Evolutionary conservation across 2,797 vertebrate genomes (phyloP).

Genomic region (Chaetodon trifasciatus): DNA sequence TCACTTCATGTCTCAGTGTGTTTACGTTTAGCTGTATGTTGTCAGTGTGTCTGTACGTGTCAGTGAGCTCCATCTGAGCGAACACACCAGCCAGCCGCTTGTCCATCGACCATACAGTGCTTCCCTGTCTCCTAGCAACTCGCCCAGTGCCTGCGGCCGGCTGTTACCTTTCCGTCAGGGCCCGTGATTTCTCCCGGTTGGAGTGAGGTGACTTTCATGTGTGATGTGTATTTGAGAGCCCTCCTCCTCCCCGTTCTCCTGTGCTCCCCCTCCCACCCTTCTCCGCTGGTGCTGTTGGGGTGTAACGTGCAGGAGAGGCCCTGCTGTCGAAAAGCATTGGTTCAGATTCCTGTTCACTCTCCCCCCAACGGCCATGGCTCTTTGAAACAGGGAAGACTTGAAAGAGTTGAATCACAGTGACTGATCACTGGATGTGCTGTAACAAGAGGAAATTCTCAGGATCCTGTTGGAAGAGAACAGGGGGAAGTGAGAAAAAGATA

Average conservation of each 20-base stretch:
- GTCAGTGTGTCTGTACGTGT: constrained; percentile 68
- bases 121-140: constrained; percentile 84
- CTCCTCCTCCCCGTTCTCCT: constrained; percentile 18
- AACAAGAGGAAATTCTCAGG: constrained; percentile 76
- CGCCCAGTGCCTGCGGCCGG: constrained; percentile 68
- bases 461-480: constrained; percentile 58
- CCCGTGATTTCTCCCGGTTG: constrained; percentile 77
- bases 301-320: constrained; percentile 73
- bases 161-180: constrained; percentile 81
- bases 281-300: constrained; percentile 69
- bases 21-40: constrained; percentile 59
- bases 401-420: constrained; percentile 80
- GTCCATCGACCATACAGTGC: constrained; percentile 62
- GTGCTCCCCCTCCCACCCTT: constrained; percentile 22
- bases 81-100: constrained; percentile 63
- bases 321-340: constrained; percentile 81
- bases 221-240: constrained; percentile 76
- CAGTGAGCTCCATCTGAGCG: constrained; percentile 67
- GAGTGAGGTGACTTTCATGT: constrained; percentile 82
- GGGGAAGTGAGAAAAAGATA: constrained; percentile 28
- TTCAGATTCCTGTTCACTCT: constrained; percentile 77
- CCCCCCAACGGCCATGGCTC: constrained; percentile 74
- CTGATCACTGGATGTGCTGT: constrained; percentile 80
- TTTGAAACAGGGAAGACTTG: constrained; percentile 80
- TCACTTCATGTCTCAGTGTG: constrained; percentile 44